phyloP scores from a whole-genome alignment of 1,140 invertebrate species.

The Papilio aristodemus region DNA sequence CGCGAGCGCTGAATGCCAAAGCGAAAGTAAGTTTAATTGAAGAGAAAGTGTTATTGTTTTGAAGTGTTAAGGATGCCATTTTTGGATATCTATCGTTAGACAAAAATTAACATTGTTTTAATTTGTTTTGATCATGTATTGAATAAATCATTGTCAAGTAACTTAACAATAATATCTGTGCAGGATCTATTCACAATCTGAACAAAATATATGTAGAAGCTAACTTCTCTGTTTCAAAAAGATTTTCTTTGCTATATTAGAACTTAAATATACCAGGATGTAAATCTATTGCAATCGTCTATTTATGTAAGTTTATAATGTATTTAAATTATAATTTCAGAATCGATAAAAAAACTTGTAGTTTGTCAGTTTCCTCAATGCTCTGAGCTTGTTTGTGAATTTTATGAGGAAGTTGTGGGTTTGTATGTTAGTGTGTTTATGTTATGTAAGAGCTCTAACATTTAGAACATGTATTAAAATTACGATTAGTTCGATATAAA shows the following conservation, averaged over 20 bases:
- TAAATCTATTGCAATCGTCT: neutral
- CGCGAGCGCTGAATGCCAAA: constrained; percentile 5
- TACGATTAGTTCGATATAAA: neutral
- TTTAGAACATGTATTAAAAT: neutral
- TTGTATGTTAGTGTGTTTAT: constrained; percentile 7
- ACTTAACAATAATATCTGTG: too few species aligned
- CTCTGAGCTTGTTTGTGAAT: neutral
- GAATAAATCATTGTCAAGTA: too few species aligned
- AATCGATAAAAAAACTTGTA: neutral
- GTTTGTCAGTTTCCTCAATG: constrained; percentile 9
- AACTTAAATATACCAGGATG: neutral
- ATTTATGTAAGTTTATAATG: too few species aligned
- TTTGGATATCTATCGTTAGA: neutral
- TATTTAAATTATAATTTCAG: too few species aligned
- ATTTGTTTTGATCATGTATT: neutral
- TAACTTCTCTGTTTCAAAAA: neutral
- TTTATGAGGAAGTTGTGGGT: constrained; percentile 8
- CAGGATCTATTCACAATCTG: too few species aligned
- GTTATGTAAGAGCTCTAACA: neutral
- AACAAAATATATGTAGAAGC: too few species aligned
- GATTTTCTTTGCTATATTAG: neutral
- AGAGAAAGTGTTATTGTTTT: constrained; percentile 5
- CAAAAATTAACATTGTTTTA: too few species aligned
- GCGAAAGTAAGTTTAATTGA: constrained; percentile 27
- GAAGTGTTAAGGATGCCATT: neutral